Evolutionary conservation across 2,888 invertebrate species (phyloP).

Genomic region (Perithous albicinctus): DNA sequence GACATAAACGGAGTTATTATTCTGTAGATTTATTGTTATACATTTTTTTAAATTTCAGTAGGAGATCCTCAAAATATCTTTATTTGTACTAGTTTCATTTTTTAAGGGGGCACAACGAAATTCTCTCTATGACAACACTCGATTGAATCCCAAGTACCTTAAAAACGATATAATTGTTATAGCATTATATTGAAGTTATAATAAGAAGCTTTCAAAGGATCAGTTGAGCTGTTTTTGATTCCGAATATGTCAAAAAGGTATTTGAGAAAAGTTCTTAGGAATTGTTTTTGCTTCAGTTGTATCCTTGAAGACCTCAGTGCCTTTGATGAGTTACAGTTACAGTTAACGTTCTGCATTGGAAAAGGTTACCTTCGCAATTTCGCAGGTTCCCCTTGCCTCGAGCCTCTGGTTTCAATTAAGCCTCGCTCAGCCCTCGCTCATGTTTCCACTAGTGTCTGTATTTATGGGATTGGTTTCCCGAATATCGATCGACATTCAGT

Average conservation of each 20-base stretch:
- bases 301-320: neutral
- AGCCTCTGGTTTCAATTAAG: conserved; percentile 51
- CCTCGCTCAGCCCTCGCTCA: conserved; percentile 38
- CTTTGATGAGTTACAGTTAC: conserved; percentile 17
- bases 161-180: no score
- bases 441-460: neutral
- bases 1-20: no score
- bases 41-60: no score
- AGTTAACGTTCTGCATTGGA: conserved; percentile 12
- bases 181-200: no score
- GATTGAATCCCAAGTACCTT: no score
- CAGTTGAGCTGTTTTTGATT: neutral
- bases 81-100: no score
- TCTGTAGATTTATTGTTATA: no score
- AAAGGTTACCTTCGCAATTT: conserved; percentile 59
- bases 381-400: neutral
- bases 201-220: neutral
- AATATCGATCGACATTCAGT: conserved; percentile 50
- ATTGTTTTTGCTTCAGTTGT: conserved; percentile 1
- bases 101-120: no score
- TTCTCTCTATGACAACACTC: no score
- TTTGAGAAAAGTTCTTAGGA: neutral
- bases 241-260: neutral
- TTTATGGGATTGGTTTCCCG: conserved; percentile 18
- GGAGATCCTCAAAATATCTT: no score